Base-by-base conservation (phyloP, 2,888 invertebrate species). In the Eupithecia subfuscata region DNA sequence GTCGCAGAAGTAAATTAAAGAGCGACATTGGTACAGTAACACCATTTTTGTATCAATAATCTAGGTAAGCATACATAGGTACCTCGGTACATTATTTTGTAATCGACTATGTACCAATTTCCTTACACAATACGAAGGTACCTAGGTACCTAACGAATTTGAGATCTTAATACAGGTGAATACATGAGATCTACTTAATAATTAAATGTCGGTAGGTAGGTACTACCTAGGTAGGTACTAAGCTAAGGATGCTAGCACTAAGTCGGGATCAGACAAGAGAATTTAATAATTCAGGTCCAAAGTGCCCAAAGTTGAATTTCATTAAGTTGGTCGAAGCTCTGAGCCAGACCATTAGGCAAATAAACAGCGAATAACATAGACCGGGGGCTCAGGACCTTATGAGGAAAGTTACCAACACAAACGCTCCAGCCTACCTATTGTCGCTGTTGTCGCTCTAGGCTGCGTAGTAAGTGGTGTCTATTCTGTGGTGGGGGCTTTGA, bases 321-420 rank as follows among this genome's bases (percentile, higher is more conserved):
- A 68, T 68, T 68, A 68, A 14, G 43, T 43, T 64, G 8, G 30
- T 34, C 18, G 64, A 18, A 64, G 64, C 40, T 37, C 37, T 6
- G 16, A 43, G 68, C 67, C 37, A 40, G 43, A n/a, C 74, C 40
- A 69, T 74, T 74, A 74, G 65, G 71, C 74, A 71, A 76, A 76
- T 76, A 76, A 76, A 69, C 71, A 74, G 70, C 69, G 37, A 71
- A 65, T 71, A 56, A 37, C 69, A 52, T 34, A 8, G 30, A 16
- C 69, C 37, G 37, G 43, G n/a, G 70, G 45, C 65, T 70, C 52
- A 73, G 68, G 75, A 75, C 79, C 76, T 78, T 81, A 77, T 78
- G 77, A 75, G 75, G 60, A 75, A 79, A 79, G 79, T 80, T 79
- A 70, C 64, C 12, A 73, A 73, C 72, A 60, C 70, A 69, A 70